Percentiles rank a stretch among this genome's conserved stretches.
Evolutionary conservation across 2,888 invertebrate species (phyloP).

Genomic region (Meiosimyza platycephala): DNA sequence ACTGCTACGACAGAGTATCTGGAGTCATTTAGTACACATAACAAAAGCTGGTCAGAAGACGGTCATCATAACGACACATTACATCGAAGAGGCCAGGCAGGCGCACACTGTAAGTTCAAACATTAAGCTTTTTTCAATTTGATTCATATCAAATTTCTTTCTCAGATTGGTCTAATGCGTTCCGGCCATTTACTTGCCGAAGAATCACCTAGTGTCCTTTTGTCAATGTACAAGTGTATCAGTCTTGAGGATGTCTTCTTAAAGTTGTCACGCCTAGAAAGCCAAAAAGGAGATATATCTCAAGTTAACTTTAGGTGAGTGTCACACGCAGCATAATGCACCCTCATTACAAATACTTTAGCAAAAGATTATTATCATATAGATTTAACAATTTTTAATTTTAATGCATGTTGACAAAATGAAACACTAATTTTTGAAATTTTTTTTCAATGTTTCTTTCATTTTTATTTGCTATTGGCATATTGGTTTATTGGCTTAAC

Average conservation of each 20-base stretch:
- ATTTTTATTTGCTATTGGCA: constrained; percentile 13
- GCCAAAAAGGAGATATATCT: constrained; percentile 70
- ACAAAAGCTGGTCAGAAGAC: constrained; percentile 91
- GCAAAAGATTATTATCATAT: neutral
- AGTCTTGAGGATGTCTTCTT: constrained; percentile 93
- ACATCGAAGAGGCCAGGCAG: constrained; percentile 94
- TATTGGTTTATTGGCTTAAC: constrained; percentile 16
- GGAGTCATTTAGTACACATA: constrained; percentile 92
- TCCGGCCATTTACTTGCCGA: constrained; percentile 91
- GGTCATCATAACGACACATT: constrained; percentile 93
- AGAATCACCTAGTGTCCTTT: constrained; percentile 85
- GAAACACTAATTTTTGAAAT: constrained; percentile 8
- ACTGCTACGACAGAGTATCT: constrained; percentile 88
- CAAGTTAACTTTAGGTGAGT: constrained; percentile 67
- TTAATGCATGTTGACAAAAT: constrained; percentile 1
- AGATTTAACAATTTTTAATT: neutral
- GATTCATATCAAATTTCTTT: constrained; percentile 45
- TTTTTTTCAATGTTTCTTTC: constrained; percentile 7
- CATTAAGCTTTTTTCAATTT: neutral
- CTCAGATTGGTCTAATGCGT: constrained; percentile 93
- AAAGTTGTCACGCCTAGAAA: constrained; percentile 86
- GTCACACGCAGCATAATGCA: neutral
- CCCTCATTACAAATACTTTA: too few relatives aligned
- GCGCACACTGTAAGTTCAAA: constrained; percentile 80
- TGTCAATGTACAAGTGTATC: constrained; percentile 85